Percentiles rank a stretch among this genome's conserved stretches.
These are phyloP conservation scores for Myiozetetes cayanensis DNA, from an alignment of 2,113 vertebrate genomes.

Conservation along the genomic window DNA sequence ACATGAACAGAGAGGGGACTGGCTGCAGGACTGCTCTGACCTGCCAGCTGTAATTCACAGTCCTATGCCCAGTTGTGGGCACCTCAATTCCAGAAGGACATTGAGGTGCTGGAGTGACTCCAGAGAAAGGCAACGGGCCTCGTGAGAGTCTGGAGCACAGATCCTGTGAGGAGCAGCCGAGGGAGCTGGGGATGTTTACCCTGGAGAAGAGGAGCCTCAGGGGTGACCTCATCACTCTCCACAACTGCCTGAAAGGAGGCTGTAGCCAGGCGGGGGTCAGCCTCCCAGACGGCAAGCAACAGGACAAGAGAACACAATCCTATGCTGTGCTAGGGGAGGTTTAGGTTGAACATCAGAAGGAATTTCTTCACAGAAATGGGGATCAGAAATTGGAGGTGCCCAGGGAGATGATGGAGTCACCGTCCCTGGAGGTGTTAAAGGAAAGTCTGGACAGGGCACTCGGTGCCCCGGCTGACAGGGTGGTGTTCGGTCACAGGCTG, in stretches of 20 bases:
- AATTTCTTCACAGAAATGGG: background rate
- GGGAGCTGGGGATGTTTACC: background rate
- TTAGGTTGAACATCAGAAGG: background rate
- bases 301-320: background rate
- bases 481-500: background rate
- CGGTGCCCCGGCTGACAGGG: fast-evolving
- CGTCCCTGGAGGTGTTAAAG: too few relatives aligned
- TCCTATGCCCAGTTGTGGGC: background rate
- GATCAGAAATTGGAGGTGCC: background rate
- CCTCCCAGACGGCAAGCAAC: background rate
- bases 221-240: background rate
- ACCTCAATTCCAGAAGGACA: background rate
- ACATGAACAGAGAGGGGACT: fast-evolving
- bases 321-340: too few relatives aligned
- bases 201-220: background rate
- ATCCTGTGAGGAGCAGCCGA: background rate
- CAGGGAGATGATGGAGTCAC: too few relatives aligned
- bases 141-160: background rate
- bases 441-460: background rate
- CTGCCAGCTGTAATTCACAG: background rate
- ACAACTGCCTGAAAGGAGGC: background rate
- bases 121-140: background rate
- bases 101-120: fast-evolving
- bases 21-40: fast-evolving
- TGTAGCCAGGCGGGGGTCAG: too few relatives aligned